phyloP scores from a whole-genome alignment of 2,113 vertebrate species.

The Pteruthius melanotis region DNA sequence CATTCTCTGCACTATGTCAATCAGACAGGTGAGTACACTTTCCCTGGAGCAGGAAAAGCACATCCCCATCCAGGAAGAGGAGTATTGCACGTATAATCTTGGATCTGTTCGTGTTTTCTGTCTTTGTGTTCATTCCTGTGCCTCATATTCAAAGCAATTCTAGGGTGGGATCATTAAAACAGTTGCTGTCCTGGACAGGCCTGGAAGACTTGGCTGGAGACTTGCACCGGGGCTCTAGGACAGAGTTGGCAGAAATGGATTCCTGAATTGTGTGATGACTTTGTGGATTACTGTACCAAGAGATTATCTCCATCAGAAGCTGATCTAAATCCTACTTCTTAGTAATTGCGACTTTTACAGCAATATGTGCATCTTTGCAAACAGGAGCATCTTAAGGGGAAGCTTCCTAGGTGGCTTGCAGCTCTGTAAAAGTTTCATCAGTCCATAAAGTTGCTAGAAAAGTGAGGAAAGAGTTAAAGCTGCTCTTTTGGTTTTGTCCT shows the following conservation, averaged over 20 bases:
- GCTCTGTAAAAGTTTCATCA: not conserved
- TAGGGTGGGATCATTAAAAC: not conserved
- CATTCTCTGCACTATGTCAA: conserved; percentile 99
- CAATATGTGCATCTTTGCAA: not conserved
- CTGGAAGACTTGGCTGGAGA: not conserved
- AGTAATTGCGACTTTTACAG: not conserved
- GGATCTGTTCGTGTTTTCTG: not conserved
- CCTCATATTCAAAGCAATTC: not conserved
- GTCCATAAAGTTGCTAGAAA: not conserved
- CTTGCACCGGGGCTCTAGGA: not conserved
- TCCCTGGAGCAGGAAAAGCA: not conserved
- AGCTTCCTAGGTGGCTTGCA: not conserved
- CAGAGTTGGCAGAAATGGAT: not conserved
- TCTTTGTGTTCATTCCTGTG: not conserved
- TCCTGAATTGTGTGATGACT: not conserved
- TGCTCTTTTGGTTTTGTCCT: not conserved
- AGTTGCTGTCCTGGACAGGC: rapidly evolving
- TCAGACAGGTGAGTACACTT: conserved; percentile 85
- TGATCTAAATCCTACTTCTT: not conserved
- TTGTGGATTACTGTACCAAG: not conserved
- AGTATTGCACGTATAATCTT: not conserved
- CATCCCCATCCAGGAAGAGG: not conserved
- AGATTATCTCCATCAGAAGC: not conserved
- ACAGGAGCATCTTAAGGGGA: not conserved
- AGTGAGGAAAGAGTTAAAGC: not conserved